Base-by-base conservation (phyloP, 1,140 invertebrate species). In the Daktulosphaira vitifoliae region DNA sequence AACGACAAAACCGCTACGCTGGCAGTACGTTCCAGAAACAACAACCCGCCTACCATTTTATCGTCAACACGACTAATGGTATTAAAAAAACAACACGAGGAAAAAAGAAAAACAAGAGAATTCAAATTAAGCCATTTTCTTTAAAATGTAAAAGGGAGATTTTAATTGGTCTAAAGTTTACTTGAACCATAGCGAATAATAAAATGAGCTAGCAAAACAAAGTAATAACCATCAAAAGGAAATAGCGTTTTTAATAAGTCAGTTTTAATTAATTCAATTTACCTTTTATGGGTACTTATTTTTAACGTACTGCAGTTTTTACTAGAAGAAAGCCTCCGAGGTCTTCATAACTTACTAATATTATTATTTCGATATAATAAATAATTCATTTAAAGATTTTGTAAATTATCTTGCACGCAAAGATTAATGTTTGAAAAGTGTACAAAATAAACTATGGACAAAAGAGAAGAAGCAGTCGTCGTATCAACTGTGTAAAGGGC, bases 1-100 rank as follows among this genome's bases (percentile, higher is more conserved):
- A 62, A 62, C 56, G 56, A 25, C 56, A 46, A 62, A 62, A 62
- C 56, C 56, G 18, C 56, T 48, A 25, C 42, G 56, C 16, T 22
- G 26, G 26, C 29, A 33, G 29, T 46, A 46, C 26, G 56, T 62
- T 62, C 42, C 25, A 15, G 42, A 44, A 46, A 29, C 42, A 46
- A 38, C 4, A 5, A 44, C n/a, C 39, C 33, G 6, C 39, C 11
- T 7, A 5, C 39, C 39, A 16, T n/a, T 15, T 4, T 15, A 15
- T 44, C 39, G 38, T 23, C 25, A n/a, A 46, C 8, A 13, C 8
- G 39, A 59, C 54, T 44, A 59, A 38, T 26, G 42, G 39, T 44
- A 38, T 56, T 56, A 44, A 26, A 20, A 46, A 20, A 59, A 33
- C 11, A 50, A 50, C 9, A 9, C 2, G 3, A 59, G 26, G 20